A percentile compares a stretch with the other conserved stretches of the same genome.
Conservation (phyloP, 2,113 vertebrate species). For the human (Homo sapiens) region GRCh38 chr12:129962501-129963000, state of each 20-base stretch:
- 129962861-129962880: accelerated
- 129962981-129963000: accelerated
- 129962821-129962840: not conserved
- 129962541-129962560: accelerated
- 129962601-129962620: not conserved
- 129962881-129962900: not conserved
- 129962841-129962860: not conserved
- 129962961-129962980: accelerated
- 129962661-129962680: no score
- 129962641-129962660: not conserved
- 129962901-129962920: accelerated
- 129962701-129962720: accelerated
- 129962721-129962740: accelerated
- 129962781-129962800: accelerated
- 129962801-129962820: not conserved
- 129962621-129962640: not conserved
- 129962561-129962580: accelerated
- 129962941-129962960: not conserved
- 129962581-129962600: not conserved
- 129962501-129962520: not conserved
- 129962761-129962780: not conserved
- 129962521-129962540: no score
- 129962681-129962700: no score
- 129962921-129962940: not conserved
- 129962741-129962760: accelerated